Conservation (phyloP, 2,113 vertebrate species). For the Eublepharis macularius region DNA sequence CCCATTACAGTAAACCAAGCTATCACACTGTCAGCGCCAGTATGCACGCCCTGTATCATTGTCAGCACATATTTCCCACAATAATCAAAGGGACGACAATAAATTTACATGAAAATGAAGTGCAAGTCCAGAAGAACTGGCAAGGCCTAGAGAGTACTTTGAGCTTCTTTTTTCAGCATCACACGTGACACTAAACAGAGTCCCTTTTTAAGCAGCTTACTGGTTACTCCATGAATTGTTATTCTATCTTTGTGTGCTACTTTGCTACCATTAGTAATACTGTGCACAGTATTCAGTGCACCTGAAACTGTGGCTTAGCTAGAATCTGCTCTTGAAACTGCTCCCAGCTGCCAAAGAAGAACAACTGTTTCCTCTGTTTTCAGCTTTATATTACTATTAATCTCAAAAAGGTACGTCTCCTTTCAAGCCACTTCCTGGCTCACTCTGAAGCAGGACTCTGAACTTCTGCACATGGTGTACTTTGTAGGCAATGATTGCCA, state of each 20-base stretch:
- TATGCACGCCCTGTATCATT: too few relatives aligned
- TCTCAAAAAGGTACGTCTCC: conserved; percentile 7
- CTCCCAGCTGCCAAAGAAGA: conserved; percentile 51
- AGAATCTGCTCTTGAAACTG: conserved; percentile 14
- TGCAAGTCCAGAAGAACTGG: background rate
- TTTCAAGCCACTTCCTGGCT: conserved; percentile 66
- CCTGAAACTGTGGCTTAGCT: background rate
- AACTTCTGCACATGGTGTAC: conserved; percentile 55
- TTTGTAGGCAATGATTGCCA: conserved; percentile 28
- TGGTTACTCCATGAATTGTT: background rate
- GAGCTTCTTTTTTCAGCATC: background rate
- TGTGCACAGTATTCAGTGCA: background rate
- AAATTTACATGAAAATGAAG: background rate
- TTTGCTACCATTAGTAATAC: background rate
- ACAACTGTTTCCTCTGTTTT: conserved; percentile 31
- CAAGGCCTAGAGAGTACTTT: background rate
- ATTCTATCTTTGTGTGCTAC: background rate
- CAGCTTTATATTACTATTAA: conserved; percentile 8
- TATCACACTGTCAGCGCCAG: background rate
- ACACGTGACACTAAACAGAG: background rate
- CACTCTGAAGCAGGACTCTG: conserved; percentile 57
- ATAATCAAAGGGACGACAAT: background rate
- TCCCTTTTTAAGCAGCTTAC: background rate
- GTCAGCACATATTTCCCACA: background rate
- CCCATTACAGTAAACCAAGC: background rate